phyloP scores from a whole-genome alignment of 2,797 vertebrate species.

The Sphaeramia orbicularis region DNA sequence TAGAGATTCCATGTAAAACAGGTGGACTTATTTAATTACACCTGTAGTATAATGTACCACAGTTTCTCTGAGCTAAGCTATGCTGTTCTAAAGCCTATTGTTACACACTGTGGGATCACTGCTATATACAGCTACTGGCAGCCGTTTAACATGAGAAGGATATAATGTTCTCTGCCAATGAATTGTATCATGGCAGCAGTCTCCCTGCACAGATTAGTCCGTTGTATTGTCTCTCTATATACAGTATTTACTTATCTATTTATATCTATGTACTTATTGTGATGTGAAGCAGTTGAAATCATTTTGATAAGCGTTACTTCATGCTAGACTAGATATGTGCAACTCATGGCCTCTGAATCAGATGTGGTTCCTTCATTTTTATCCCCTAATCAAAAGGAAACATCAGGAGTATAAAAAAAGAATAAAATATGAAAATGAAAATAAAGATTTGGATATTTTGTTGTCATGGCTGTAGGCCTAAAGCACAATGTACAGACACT shows the following conservation, averaged over 20 bases:
- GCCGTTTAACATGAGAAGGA: constrained; percentile 10
- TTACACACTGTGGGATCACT: constrained; percentile 5
- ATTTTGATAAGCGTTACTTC: constrained; percentile 15
- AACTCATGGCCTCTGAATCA: no score
- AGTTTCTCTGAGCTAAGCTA: constrained; percentile 7
- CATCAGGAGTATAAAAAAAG: no score
- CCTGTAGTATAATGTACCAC: constrained; percentile 5
- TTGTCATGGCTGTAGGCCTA: no score
- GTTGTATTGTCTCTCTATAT: constrained; percentile 8
- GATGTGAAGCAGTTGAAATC: constrained; percentile 14
- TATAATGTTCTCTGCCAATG: constrained; percentile 26
- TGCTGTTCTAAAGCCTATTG: constrained; percentile 9
- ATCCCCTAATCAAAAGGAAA: no score
- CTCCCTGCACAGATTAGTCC: neutral
- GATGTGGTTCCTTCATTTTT: no score
- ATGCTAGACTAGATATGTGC: neutral
- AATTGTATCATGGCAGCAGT: constrained; percentile 11
- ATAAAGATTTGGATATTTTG: no score
- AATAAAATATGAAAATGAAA: no score
- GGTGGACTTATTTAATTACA: constrained; percentile 12
- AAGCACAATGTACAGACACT: no score
- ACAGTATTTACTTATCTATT: neutral
- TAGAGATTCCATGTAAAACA: constrained; percentile 8
- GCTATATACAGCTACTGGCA: constrained; percentile 19
- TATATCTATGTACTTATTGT: neutral